Evolutionary conservation across 2,888 invertebrate genomes (phyloP), one percentile per base, ranked within the genome.

Genomic region (Lepidochrysops patricia): DNA sequence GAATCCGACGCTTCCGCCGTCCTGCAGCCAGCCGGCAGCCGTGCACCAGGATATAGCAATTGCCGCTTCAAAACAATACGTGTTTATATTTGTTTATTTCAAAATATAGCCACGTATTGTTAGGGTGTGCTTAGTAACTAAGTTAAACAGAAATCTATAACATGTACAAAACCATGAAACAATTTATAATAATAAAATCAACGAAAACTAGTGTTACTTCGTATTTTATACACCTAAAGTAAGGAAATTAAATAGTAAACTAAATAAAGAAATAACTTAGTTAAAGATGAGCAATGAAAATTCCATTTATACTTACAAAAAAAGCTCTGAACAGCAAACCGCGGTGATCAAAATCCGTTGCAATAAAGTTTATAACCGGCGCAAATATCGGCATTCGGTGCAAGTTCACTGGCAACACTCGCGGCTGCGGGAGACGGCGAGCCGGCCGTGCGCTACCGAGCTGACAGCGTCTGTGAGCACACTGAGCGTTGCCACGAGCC

Each of bases 1-100:
- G 85, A 84, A 78, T 77, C 79, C 86, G 80, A 78, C 80, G 83
- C 82, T 86, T 87, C 88, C 88, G 87, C 73, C 77, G 79, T 71
- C 72, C 70, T 72, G 69, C 69, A 72, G 69, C 67, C 71, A 71
- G 70, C 70, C 74, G 68, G 70, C 72, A 72, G 15, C 50, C 50
- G 50, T 26, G 43, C 19, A 74, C 76, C 85, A 86, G 88, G 88
- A 88, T 83, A 84, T 76, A 76, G 73, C 87, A 88, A 88, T 88
- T 87, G 82, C 72, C 73, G 79, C 77, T 77, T 72, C 72, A 72
- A 78, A 84, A 80, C 79, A 80, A 77, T 73, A 72, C 76, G 71
- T 76, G 72, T 75, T 69, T 77, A 71, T 76, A 74, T 72, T 57
- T 57, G 35, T 62, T 62, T 26, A 12, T 32, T 48, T 52, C n/a